phyloP scores from a whole-genome alignment of 2,113 vertebrate genomes.

The Fulica atra region DNA sequence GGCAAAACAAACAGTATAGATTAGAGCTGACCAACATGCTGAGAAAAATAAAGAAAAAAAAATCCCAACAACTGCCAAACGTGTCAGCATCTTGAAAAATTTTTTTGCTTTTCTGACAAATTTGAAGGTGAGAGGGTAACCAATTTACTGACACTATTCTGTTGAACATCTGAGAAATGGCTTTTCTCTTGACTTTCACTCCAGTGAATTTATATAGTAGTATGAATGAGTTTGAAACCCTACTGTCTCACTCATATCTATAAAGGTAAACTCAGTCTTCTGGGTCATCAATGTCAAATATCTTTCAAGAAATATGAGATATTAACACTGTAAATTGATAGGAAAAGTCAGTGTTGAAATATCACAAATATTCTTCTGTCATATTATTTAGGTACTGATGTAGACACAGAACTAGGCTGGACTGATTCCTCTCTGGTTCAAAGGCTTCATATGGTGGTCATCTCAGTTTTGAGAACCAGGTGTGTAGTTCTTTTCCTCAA shows the following conservation, averaged over 20 bases:
- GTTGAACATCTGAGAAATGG: neutral
- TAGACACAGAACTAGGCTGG: neutral
- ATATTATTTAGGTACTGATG: neutral
- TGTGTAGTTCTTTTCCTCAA: neutral
- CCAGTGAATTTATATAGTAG: neutral
- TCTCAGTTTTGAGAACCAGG: neutral
- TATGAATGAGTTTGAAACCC: neutral
- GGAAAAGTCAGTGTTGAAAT: neutral
- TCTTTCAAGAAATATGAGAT: neutral
- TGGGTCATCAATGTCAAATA: neutral
- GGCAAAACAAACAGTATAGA: constrained; percentile 13
- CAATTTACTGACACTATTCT: neutral
- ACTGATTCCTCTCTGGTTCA: neutral
- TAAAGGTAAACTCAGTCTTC: neutral
- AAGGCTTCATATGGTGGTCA: neutral
- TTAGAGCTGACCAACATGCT: neutral
- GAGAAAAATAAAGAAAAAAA: neutral
- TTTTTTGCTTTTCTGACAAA: neutral
- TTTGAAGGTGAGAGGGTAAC: neutral
- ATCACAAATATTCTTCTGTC: neutral
- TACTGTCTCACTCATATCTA: neutral
- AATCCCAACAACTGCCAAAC: rapidly evolving
- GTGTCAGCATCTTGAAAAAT: neutral
- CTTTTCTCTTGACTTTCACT: neutral
- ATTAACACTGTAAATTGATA: neutral